Base-by-base conservation (phyloP, 2,797 vertebrate species). In the Miichthys miiuy region DNA sequence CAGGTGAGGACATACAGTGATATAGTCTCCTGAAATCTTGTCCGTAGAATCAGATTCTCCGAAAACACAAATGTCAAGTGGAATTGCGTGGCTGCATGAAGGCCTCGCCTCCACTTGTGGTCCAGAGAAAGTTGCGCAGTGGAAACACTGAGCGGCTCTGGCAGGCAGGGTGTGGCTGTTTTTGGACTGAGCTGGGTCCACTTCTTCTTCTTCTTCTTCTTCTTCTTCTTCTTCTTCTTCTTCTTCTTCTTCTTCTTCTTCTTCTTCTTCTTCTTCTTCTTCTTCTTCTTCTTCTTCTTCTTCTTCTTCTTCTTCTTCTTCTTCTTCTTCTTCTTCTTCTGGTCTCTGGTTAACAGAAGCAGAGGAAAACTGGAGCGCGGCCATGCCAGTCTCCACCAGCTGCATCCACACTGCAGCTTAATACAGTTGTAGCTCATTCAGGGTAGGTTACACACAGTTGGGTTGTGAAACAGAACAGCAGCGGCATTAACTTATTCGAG, bases 141-240 rank as follows among this genome's bases (percentile, higher is more conserved):
- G 92, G 92, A 94, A 92, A 93, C 81, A 84, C 51, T 90, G 87
- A 90, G 81, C 16, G 67, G 51, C 75, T 80, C 60, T 48, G 42
- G 56, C 76, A 76, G 42, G 56, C 76, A 76, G 91, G 92, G 92
- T 87, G 91, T 88, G 91, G 87, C 87, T 81, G 79, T 69, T 69
- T 56, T 82, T 79, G 75, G 82, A 73, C 73, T 7, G 54, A 73
- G 82, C 79, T 64, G 46, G 69, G 77, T 74, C 82, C 70, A 41
- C 60, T 84, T 72, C 72, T 70, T 23, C 71, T 75, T 38, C 72
- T 70, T 23, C 70, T 75, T 34, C 60, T 84, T 72, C 72, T 70
- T 23, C 71, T 75, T n/a, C n/a, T 70, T 23, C 70, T 75, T 34
- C 60, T 84, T 72, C 72, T 70, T 23, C 71, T 75, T n/a, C n/a